phyloP scores from a whole-genome alignment of 2,888 invertebrate genomes.

The Polia nebulosa region DNA sequence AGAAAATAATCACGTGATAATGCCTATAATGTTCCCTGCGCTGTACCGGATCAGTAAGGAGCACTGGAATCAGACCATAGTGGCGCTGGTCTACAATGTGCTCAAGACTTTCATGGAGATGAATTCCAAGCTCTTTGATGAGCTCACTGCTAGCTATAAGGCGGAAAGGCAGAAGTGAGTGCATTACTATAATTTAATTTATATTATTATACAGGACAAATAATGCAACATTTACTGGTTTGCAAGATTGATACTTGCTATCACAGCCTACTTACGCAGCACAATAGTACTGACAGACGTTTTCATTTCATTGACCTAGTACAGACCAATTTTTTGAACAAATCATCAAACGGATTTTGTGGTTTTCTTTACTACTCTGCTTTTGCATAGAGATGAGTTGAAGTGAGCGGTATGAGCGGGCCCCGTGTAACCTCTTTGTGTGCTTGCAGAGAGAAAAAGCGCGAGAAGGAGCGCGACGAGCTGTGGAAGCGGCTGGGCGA shows the following conservation, averaged over 20 bases:
- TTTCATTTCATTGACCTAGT: not conserved
- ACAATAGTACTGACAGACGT: not conserved
- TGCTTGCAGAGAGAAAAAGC: conserved; percentile 95
- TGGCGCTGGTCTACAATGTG: conserved; percentile 99
- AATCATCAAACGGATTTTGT: not conserved
- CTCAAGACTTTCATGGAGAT: conserved; percentile 99
- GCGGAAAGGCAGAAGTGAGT: conserved; percentile 99
- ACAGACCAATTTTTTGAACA: not conserved
- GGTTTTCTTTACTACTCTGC: not conserved
- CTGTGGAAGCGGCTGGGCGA: conserved; percentile 98
- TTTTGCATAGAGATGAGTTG: not conserved
- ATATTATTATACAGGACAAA: not conserved
- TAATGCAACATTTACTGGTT: not conserved
- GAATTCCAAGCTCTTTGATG: conserved; percentile 99
- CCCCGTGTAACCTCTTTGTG: conserved; percentile 28
- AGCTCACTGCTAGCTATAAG: conserved; percentile 99
- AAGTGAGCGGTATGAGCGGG: no score
- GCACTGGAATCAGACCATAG: conserved; percentile 99
- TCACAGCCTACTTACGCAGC: not conserved
- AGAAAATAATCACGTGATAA: conserved; percentile 99
- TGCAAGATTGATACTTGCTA: not conserved
- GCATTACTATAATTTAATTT: conserved; percentile 12
- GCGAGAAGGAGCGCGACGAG: conserved; percentile 98
- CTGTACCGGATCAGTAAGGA: conserved; percentile 99
- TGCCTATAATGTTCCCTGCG: conserved; percentile 99